Evolutionary conservation across 2,888 invertebrate species (phyloP).

Genomic region (Platypus cylindrus): DNA sequence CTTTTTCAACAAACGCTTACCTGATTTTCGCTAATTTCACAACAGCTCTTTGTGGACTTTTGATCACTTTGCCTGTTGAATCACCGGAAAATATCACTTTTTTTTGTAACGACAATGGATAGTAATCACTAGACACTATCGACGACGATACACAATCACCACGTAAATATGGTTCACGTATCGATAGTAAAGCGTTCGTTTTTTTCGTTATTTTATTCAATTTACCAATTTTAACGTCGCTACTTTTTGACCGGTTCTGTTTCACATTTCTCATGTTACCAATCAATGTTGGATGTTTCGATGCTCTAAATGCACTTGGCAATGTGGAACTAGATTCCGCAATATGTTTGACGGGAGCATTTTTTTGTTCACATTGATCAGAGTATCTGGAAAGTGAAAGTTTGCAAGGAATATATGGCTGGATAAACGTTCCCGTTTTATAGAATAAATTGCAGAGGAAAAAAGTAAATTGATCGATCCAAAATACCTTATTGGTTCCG

Average conservation of each 20-base stretch:
- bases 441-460: not conserved
- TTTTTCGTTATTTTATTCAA: too few relatives aligned
- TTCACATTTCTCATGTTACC: too few relatives aligned
- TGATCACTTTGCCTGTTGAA: conserved; percentile 20
- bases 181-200: too few relatives aligned
- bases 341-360: conserved; percentile 1
- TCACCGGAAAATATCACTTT: conserved; percentile 8
- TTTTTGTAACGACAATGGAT: conserved; percentile 20
- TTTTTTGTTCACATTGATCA: conserved; percentile 19
- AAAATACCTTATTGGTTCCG: conserved; percentile 5
- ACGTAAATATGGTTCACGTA: too few relatives aligned
- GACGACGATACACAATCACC: conserved; percentile 27
- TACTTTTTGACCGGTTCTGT: too few relatives aligned
- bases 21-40: conserved; percentile 34
- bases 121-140: conserved; percentile 31
- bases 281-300: too few relatives aligned
- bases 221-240: too few relatives aligned
- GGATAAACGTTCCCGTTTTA: too few relatives aligned
- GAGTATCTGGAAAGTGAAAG: conserved; percentile 19
- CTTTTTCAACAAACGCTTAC: conserved; percentile 23
- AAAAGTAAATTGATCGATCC: not conserved
- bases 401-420: not conserved
- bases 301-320: too few relatives aligned
- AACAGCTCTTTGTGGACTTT: conserved; percentile 30
- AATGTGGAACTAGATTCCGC: conserved; percentile 1